Evolutionary conservation across 2,113 vertebrate genomes (phyloP).

Genomic region (Meriones unguiculatus): DNA sequence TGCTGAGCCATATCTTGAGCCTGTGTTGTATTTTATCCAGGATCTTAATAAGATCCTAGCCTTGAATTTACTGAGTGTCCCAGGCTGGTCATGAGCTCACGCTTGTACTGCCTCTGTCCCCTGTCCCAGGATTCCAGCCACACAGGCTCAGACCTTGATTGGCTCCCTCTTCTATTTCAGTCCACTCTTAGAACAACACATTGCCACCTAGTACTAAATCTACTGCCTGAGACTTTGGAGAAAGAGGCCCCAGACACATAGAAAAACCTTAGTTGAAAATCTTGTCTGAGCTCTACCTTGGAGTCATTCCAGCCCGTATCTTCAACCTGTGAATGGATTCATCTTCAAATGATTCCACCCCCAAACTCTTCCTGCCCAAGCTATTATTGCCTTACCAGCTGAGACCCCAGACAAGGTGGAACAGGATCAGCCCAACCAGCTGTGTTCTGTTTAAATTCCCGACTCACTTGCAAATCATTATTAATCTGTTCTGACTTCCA

Average conservation of each 20-base stretch:
- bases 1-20: not conserved
- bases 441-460: not conserved
- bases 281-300: not conserved
- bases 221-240: no score
- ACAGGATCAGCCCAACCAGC: not conserved
- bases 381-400: not conserved
- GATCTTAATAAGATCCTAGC: not conserved
- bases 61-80: not conserved
- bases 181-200: not conserved
- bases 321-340: not conserved
- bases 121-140: not conserved
- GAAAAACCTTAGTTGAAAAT: not conserved
- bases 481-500: slow-evolving; percentile 39
- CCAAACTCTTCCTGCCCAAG: not conserved
- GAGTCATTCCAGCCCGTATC: not conserved
- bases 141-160: not conserved
- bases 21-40: not conserved
- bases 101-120: not conserved
- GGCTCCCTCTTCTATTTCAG: not conserved
- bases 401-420: not conserved
- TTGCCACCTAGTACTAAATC: not conserved
- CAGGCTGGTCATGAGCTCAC: not conserved
- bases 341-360: not conserved
- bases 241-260: not conserved
- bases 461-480: slow-evolving; percentile 47